These are phyloP conservation scores for Lithophane ornitopus DNA, from an alignment of 2,888 invertebrate genomes.

Conservation along the genomic window DNA sequence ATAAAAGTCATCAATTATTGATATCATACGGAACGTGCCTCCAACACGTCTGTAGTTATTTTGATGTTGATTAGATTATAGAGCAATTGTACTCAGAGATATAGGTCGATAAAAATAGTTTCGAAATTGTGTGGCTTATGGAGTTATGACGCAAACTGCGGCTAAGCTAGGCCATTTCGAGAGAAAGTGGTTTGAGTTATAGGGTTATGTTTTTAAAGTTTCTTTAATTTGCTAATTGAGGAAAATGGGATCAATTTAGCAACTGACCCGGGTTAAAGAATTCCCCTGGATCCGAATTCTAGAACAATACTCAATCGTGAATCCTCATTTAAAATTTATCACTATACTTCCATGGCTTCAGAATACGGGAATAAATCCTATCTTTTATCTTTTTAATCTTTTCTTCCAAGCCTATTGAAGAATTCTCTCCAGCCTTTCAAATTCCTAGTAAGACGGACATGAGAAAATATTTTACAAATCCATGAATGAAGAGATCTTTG, in stretches of 20 bases:
- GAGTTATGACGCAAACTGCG: slow-evolving; percentile 47
- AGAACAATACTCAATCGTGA: neutral
- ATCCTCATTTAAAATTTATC: neutral
- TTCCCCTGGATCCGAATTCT: neutral
- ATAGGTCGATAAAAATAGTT: slow-evolving; percentile 52
- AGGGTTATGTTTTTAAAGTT: slow-evolving; percentile 19
- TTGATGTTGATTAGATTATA: slow-evolving; percentile 49
- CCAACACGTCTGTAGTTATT: slow-evolving; percentile 11
- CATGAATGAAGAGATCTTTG: neutral
- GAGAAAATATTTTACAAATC: neutral
- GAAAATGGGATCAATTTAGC: neutral
- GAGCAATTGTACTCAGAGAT: slow-evolving; percentile 37
- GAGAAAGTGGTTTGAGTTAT: slow-evolving; percentile 24
- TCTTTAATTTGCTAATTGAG: neutral
- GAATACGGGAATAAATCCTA: slow-evolving; percentile 3
- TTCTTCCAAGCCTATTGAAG: neutral
- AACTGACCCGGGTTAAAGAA: neutral
- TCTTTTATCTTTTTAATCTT: slow-evolving; percentile 4
- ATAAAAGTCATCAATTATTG: slow-evolving; percentile 52
- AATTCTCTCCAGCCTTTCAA: neutral
- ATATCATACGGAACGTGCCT: slow-evolving; percentile 36
- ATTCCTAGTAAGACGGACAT: neutral
- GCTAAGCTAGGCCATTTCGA: slow-evolving; percentile 20
- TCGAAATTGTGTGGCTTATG: slow-evolving; percentile 43
- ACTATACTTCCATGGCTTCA: neutral